Percentiles rank a stretch among this genome's conserved stretches.
These are phyloP conservation scores for Caranx ignobilis DNA, from an alignment of 2,113 vertebrate species.

Conservation along the genomic window DNA sequence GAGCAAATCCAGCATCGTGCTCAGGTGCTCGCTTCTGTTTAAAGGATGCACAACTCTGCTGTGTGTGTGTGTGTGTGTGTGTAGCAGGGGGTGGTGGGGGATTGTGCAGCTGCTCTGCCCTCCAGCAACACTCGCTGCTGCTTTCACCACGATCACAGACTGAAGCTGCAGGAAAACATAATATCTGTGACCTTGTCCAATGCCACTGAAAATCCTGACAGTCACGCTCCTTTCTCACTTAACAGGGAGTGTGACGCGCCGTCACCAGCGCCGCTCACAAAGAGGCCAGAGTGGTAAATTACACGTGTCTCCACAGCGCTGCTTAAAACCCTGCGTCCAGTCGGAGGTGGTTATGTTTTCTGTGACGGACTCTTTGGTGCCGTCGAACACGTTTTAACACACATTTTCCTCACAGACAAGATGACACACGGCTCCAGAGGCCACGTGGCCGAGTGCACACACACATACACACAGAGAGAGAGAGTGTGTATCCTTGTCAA, in stretches of 20 bases:
- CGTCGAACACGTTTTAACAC: constrained; percentile 28
- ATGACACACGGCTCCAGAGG: constrained; percentile 11
- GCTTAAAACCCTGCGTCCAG: not conserved
- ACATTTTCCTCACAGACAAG: constrained; percentile 18
- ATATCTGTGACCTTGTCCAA: constrained; percentile 55
- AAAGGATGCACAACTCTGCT: not conserved
- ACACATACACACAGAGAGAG: no score
- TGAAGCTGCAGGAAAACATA: constrained; percentile 36
- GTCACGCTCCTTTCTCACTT: constrained; percentile 28
- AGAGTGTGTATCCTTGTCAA: not conserved
- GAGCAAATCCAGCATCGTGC: no score
- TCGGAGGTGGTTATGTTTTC: constrained; percentile 5
- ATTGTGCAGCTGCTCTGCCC: constrained; percentile 10
- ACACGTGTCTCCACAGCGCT: not conserved
- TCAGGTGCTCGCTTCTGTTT: not conserved
- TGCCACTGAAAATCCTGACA: constrained; percentile 47
- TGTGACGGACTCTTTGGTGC: not conserved
- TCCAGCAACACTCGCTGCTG: constrained; percentile 42
- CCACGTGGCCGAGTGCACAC: not conserved
- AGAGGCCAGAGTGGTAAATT: constrained; percentile 14
- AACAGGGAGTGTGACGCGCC: constrained; percentile 28
- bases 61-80: not conserved
- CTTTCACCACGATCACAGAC: constrained; percentile 34
- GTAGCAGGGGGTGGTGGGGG: not conserved
- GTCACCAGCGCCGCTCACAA: constrained; percentile 1